phyloP scores from a whole-genome alignment of 2,888 invertebrate genomes.

The Crossocerus cetratus region DNA sequence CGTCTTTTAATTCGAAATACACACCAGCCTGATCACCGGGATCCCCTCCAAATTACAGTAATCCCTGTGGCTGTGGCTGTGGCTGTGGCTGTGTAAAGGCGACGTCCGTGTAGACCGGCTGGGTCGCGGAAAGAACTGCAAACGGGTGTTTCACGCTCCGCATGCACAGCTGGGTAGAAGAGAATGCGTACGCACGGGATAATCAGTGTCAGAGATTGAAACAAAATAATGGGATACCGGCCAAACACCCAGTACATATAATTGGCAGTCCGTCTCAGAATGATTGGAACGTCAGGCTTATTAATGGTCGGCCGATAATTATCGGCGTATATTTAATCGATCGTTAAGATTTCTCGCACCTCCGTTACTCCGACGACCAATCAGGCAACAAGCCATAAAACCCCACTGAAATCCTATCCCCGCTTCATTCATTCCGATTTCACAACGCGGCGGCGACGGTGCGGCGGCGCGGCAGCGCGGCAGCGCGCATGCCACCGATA shows the following conservation, averaged over 20 bases:
- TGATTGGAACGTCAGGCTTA: constrained; percentile 36
- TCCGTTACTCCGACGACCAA: constrained; percentile 9
- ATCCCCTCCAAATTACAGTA: neutral
- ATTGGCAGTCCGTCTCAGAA: neutral
- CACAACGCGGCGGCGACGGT: neutral
- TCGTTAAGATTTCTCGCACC: constrained; percentile 31
- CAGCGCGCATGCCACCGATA: neutral
- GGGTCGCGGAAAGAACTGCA: neutral
- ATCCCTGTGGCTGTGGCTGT: neutral
- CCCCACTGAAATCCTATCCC: constrained; percentile 5
- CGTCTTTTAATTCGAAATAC: constrained; percentile 4
- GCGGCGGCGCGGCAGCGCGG: too few species aligned
- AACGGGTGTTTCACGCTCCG: too few species aligned
- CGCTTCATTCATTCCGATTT: neutral
- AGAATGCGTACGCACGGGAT: too few species aligned
- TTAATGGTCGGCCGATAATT: constrained; percentile 33
- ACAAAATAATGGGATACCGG: neutral
- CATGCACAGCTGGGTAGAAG: too few species aligned
- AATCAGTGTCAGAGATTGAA: neutral
- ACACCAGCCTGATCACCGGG: neutral
- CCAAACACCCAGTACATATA: constrained; percentile 1
- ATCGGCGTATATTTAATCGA: constrained; percentile 28
- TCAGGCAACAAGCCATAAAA: constrained; percentile 20
- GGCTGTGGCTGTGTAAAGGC: too few species aligned
- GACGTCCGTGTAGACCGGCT: neutral